Conservation (phyloP, 2,113 vertebrate species). For the Zapornia atra region DNA sequence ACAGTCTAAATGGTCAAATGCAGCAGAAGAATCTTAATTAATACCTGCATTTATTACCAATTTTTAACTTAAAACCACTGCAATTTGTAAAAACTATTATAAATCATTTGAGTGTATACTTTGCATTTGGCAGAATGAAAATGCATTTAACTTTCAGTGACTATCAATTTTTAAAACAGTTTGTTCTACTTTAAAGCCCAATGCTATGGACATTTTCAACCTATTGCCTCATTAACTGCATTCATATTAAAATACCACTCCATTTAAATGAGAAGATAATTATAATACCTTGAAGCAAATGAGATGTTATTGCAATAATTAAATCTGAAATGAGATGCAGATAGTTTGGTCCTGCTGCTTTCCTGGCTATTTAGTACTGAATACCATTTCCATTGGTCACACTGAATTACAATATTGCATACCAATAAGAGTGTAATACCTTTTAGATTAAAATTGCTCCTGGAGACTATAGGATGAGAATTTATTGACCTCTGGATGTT, state of each 20-base stretch:
- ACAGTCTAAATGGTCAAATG: constrained; percentile 37
- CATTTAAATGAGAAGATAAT: constrained; percentile 78
- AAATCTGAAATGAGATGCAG: constrained; percentile 75
- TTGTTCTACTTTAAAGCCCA: constrained; percentile 72
- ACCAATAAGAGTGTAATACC: constrained; percentile 43
- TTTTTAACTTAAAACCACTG: constrained; percentile 41
- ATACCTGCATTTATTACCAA: constrained; percentile 41
- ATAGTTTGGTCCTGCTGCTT: constrained; percentile 68
- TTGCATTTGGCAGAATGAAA: constrained; percentile 39
- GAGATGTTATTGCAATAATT: constrained; percentile 79
- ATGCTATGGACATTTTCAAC: constrained; percentile 68
- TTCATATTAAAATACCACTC: constrained; percentile 77
- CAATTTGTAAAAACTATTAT: constrained; percentile 54
- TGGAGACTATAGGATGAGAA: background rate
- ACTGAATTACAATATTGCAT: constrained; percentile 53
- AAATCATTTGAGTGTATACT: constrained; percentile 39
- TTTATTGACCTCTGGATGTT: constrained; percentile 32
- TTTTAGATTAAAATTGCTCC: constrained; percentile 33
- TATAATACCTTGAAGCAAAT: constrained; percentile 79
- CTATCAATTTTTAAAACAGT: constrained; percentile 65
- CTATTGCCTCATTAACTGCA: constrained; percentile 76
- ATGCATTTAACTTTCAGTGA: constrained; percentile 35
- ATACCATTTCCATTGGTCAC: constrained; percentile 65
- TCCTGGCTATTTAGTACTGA: constrained; percentile 57
- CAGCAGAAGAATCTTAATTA: constrained; percentile 41